Evolutionary conservation across 1,140 invertebrate genomes (phyloP), one percentile per base, ranked within the genome.

Genomic region (Hermatobates lingyangjiaoensis): DNA sequence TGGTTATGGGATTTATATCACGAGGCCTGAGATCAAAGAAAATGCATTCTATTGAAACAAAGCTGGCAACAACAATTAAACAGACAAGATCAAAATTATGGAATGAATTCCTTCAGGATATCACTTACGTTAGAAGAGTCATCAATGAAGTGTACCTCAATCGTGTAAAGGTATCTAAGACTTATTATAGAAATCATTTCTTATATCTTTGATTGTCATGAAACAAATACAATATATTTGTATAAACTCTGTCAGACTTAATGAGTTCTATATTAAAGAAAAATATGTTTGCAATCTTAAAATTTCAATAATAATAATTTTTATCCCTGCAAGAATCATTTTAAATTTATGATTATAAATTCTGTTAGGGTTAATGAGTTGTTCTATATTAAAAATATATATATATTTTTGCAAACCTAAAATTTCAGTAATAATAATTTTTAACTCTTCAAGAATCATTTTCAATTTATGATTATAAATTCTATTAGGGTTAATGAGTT

Each of bases 1-100:
- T 92, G 87, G 81, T 93, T 40, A 75, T 92, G 55, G 84, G 83
- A 23, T 90, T 89, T 61, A 87, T 93, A 52, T 80, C 82, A 0
- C 67, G 73, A 54, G 78, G 74, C 12, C 70, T 81, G 68, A 73
- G 75, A 51, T 86, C 81, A 50, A 86, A 87, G 62, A 74, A 76
- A 60, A 73, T 89, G 24, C 71, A 74, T 39, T 71, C 73, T 57
- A 66, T 90, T 39, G 83, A 88, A 61, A 80, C 82, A 55, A 80
- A 82, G 61, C 62, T 87, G 27, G 79, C 77, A 14, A 66, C 73
- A 50, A 81, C 83, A 65, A 67, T 87, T 42, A 82, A 82, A 63
- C 73, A 75, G 5, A 87, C 82, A 0, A 83, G 85, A 54, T 74
- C 74, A 54, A 83, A 77, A 65, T 81, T 87, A 49, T 76, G 81